Percentiles rank a stretch among this genome's conserved stretches.
Conservation (phyloP, 1,140 invertebrate genomes). For the Pseudobourletiella spinata region DNA sequence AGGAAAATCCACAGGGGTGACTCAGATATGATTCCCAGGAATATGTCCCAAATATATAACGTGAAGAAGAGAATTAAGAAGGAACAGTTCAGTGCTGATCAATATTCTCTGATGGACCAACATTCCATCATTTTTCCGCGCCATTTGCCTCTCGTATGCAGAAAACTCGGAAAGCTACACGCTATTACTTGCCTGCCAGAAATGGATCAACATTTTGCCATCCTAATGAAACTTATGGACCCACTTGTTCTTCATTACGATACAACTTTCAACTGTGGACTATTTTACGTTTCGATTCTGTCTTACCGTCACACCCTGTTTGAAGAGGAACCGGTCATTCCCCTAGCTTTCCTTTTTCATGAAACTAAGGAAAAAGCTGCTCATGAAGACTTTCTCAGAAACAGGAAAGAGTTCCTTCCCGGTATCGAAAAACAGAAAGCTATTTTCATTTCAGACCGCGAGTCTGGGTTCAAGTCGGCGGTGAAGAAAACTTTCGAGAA, state of each 20-base stretch:
- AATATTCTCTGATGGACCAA: too few species aligned
- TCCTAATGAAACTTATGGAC: not conserved
- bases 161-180: too few species aligned
- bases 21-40: too few species aligned
- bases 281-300: not conserved
- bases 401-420: not conserved
- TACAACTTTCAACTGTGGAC: constrained; percentile 3
- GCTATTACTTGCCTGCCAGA: too few species aligned
- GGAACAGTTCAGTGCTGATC: too few species aligned
- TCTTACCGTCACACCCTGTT: not conserved
- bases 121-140: too few species aligned
- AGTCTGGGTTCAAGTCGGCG: not conserved
- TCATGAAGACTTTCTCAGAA: not conserved
- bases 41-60: too few species aligned
- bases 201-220: too few species aligned
- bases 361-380: not conserved
- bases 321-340: not conserved
- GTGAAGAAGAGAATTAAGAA: too few species aligned
- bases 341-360: constrained; percentile 1
- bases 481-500: not conserved
- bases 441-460: not conserved
- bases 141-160: too few species aligned
- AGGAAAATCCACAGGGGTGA: too few species aligned
- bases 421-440: not conserved
- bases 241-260: constrained; percentile 1